Base-by-base conservation (phyloP, 2,113 vertebrate species). In the Gymnorhina tibicen region DNA sequence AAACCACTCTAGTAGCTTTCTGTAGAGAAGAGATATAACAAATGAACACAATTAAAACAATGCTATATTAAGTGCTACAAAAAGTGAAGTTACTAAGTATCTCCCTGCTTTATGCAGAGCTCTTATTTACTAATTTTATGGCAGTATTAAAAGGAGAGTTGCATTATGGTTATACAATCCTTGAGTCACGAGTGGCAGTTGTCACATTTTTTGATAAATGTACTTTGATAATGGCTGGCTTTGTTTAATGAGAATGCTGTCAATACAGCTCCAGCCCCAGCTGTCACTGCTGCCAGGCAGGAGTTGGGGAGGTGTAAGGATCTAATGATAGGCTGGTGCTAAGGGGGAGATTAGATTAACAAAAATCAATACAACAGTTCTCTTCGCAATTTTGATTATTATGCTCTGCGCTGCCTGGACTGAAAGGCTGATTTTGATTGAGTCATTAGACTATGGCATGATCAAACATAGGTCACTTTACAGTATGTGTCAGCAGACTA, bases 301-400 rank as follows among this genome's bases (percentile, higher is more conserved):
- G 60, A 91, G 69, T 2, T 81, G 28, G 58, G 73, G 55, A 59
- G 42, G 50, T 70, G 42, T 90, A 75, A 95, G 88, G 93, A 90
- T n/a, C n/a, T 89, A 93, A 92, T 73, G 84, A 87, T 85, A 78
- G 28, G 63, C 56, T 91, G 87, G 28, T 93, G 93, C 68, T 90
- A 47, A 86, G 77, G 82, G 89, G 41, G 42, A 93, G 86, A 97
- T 95, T 94, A 94, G 85, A 97, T 97, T 97, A 97, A 93, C 68
- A 52, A 80, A 89, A 96, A 97, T 97, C 97, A 94, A 97, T 96
- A 69, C 41, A 88, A 83, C 37, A 75, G 53, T 92, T 95, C 93
- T 87, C 27, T 47, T 58, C 23, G 20, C 73, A 76, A 13, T 84
- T 97, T 89, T 86, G 84, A 85, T 96, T 95, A 76, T 93, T 95